These are phyloP conservation scores for Ornithoptera priamus DNA, from an alignment of 2,888 invertebrate genomes.

Conservation along the genomic window DNA sequence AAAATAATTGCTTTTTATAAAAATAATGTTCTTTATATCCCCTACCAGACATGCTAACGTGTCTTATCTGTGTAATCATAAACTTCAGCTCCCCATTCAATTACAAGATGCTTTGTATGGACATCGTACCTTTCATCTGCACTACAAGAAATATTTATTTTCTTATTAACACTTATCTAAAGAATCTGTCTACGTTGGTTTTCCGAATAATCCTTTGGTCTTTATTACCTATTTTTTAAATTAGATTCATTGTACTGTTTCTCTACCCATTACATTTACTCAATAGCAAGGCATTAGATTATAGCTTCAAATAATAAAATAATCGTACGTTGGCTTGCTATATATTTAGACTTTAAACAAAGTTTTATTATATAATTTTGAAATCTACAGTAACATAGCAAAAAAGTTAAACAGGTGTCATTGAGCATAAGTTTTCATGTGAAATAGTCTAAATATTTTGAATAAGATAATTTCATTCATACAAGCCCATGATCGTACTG, in stretches of 20 bases:
- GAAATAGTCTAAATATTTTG: too few species aligned
- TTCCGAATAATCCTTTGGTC: not conserved
- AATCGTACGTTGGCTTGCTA: too few species aligned
- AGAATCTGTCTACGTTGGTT: not conserved
- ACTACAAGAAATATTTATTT: not conserved
- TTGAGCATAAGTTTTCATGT: too few species aligned
- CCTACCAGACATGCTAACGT: not conserved
- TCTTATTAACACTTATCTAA: not conserved
- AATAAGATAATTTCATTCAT: too few species aligned
- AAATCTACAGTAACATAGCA: too few species aligned
- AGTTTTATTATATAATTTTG: too few species aligned
- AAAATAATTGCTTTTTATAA: not conserved
- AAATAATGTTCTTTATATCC: not conserved
- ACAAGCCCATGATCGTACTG: too few species aligned
- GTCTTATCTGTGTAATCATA: slow-evolving; percentile 5
- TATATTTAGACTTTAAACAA: too few species aligned
- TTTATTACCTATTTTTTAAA: not conserved
- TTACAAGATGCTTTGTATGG: slow-evolving; percentile 1
- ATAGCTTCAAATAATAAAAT: too few species aligned
- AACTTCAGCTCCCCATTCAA: slow-evolving; percentile 5
- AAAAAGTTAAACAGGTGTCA: too few species aligned
- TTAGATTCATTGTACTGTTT: not conserved
- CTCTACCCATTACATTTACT: too few species aligned
- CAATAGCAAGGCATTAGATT: too few species aligned
- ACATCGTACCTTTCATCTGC: slow-evolving; percentile 1